These are phyloP conservation scores for Lepus oiostolus DNA, from an alignment of 2,797 vertebrate genomes.

Conservation along the genomic window DNA sequence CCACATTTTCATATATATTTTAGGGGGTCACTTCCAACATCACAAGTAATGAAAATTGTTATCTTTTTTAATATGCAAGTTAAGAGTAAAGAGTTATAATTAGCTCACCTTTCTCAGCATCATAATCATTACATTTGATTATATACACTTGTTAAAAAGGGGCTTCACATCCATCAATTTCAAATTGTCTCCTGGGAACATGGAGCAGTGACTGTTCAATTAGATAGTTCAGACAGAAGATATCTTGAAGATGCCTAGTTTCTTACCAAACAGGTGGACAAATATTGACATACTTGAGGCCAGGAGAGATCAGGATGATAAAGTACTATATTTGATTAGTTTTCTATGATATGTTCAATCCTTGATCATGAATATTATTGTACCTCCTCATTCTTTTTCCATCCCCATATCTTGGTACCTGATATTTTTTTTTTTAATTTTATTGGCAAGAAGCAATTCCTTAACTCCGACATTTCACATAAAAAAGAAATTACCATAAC, in stretches of 20 bases:
- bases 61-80: neutral
- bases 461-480: too few species aligned
- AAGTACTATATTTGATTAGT: neutral
- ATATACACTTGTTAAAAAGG: neutral
- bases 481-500: too few species aligned
- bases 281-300: neutral
- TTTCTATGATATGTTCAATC: neutral
- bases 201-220: neutral
- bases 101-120: neutral
- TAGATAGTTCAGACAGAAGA: neutral
- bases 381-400: neutral
- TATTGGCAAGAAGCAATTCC: too few species aligned
- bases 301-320: neutral
- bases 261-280: neutral
- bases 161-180: neutral
- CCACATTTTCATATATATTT: too few species aligned
- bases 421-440: too few species aligned
- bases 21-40: too few species aligned
- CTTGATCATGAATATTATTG: neutral
- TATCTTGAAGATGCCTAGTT: rapidly evolving
- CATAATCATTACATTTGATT: neutral
- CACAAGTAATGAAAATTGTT: neutral
- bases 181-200: neutral
- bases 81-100: neutral
- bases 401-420: neutral